A percentile compares a stretch with the other conserved stretches of the same genome.
Evolutionary conservation across 1,140 invertebrate genomes (phyloP).

Genomic region (Hypsibius dujardini): DNA sequence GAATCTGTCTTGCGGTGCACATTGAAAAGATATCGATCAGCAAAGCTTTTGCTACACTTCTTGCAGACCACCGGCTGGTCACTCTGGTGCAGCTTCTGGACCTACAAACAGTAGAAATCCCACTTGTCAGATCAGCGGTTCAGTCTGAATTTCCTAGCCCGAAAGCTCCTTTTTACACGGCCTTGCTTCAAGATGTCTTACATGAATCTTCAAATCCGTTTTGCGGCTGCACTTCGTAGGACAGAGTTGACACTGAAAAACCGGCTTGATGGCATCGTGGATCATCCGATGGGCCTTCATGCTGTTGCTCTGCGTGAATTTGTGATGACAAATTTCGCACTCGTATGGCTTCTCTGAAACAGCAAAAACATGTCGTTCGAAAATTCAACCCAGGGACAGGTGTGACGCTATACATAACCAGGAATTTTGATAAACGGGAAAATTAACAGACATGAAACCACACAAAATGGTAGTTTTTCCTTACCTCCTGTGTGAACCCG

Average conservation of each 20-base stretch:
- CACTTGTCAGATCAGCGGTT: no score
- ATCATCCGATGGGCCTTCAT: slow-evolving; percentile 81
- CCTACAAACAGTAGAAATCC: no score
- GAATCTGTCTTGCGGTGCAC: slow-evolving; percentile 17
- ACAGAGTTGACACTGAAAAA: slow-evolving; percentile 83
- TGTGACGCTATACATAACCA: no score
- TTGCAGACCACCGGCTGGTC: slow-evolving; percentile 82
- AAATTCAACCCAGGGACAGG: no score
- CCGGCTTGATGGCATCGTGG: slow-evolving; percentile 79
- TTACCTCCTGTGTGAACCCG: slow-evolving; percentile 39
- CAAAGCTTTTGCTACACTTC: no score
- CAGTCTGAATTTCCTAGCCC: no score
- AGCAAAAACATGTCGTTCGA: no score
- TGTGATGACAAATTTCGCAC: slow-evolving; percentile 45
- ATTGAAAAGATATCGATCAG: slow-evolving; percentile 46
- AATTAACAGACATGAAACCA: neutral
- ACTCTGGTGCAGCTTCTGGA: slow-evolving; percentile 77
- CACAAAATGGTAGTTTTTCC: slow-evolving; percentile 16
- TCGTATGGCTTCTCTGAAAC: slow-evolving; percentile 44
- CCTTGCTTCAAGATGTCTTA: slow-evolving; percentile 30
- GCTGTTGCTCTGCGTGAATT: slow-evolving; percentile 91
- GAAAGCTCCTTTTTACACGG: no score
- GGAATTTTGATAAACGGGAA: slow-evolving; percentile 1
- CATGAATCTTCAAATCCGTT: slow-evolving; percentile 84
- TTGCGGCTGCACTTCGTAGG: slow-evolving; percentile 89